phyloP scores from a whole-genome alignment of 2,113 vertebrate genomes.

The Conger conger region DNA sequence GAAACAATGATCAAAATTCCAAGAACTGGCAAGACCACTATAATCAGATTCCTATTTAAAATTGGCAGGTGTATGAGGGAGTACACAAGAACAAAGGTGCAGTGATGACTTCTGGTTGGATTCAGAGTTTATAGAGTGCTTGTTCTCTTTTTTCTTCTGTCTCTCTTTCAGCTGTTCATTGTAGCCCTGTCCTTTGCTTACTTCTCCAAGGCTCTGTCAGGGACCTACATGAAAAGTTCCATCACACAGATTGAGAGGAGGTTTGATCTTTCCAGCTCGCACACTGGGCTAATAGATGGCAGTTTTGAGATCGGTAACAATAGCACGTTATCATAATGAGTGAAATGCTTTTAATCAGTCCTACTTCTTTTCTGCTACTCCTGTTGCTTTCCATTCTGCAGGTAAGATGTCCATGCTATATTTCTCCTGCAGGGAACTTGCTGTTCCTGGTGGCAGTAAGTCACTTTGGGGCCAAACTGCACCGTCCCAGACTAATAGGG shows the following conservation, averaged over 20 bases:
- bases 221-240: constrained; percentile 83
- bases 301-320: constrained; percentile 90
- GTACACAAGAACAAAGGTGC: not conserved
- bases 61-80: not conserved
- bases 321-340: not conserved
- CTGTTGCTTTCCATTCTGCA: not conserved
- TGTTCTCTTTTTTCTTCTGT: not conserved
- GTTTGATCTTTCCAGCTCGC: constrained; percentile 81
- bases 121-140: too few relatives aligned
- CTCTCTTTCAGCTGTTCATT: constrained; percentile 75
- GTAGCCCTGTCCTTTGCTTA: constrained; percentile 77
- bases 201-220: constrained; percentile 77
- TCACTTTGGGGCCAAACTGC: constrained; percentile 87
- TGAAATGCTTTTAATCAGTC: not conserved
- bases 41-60: not conserved
- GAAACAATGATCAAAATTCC: too few relatives aligned
- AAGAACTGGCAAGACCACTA: too few relatives aligned
- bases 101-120: too few relatives aligned
- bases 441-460: constrained; percentile 85
- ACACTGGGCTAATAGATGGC: constrained; percentile 80
- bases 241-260: constrained; percentile 91
- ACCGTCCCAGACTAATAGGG: constrained; percentile 84
- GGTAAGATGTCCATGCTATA: not conserved
- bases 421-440: constrained; percentile 78
- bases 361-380: too few relatives aligned